Evolutionary conservation across 2,113 vertebrate species (phyloP), one percentile per base, ranked within the genome.

Genomic region (Corynorhinus townsendii): DNA sequence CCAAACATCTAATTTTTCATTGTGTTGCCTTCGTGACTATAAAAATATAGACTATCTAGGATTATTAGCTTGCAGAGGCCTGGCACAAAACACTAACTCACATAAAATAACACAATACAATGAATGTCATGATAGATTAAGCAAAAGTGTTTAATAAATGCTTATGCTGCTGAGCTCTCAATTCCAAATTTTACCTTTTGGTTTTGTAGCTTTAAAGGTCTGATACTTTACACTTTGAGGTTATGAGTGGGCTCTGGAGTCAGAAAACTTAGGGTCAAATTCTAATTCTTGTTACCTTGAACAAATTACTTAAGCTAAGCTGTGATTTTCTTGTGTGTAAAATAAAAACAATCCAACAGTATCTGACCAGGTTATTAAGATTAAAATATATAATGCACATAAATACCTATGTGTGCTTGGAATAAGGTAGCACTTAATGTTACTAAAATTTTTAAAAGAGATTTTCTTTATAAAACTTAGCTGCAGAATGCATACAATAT

Each of bases 41-140:
- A 52, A 66, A 86, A 91, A 69, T 72, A 86, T 4, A 62, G 19
- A 79, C 9, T 43, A 56, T 49, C 33, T 89, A 81, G 90, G 75
- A 82, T 49, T 68, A 33, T 35, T 69, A 83, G 7, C 20, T 30
- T 90, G 24, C 4, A 64, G 40, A 75, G 14, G 30, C 52, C 71
- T 84, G 64, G 56, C 62, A 96, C 12, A 38, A 87, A 93, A 93
- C 43, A 75, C 40, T 35, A 71, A 94, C 30, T 88, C 47, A 43
- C 12, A 49, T 33, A 54, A 47, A 94, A 56, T 43, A 81, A 68
- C 15, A 91, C 20, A 72, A 89, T 40, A 56, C 24, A 89, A 54
- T 69, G 43, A 91, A 64, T 64, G 35, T 7, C 66, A 64, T 64
- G 24, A 72, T 71, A 68, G 52, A 66, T 89, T 68, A 83, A 38